A percentile compares a stretch with the other conserved stretches of the same genome.
These are phyloP conservation scores for Hemicentrotus pulcherrimus DNA, from an alignment of 35 echinoderm and acorn worm species.

Conservation along the genomic window DNA sequence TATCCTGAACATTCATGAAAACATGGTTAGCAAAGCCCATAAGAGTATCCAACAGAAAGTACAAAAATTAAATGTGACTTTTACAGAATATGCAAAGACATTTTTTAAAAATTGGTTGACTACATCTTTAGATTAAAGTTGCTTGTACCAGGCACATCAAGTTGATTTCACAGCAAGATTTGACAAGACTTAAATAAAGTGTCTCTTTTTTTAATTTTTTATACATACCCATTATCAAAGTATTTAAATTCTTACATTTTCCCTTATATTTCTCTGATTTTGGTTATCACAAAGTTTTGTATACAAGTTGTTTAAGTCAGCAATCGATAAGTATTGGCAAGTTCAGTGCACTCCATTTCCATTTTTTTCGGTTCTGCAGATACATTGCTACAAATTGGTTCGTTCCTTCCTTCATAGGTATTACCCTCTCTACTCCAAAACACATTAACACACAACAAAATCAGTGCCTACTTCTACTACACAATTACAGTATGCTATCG, in stretches of 20 bases:
- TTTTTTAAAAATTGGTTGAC: neutral
- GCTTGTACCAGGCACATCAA: slow-evolving; percentile 32
- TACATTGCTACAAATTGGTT: neutral
- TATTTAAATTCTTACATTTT: neutral
- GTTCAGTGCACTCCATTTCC: neutral
- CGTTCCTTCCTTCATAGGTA: neutral
- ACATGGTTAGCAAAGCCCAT: neutral
- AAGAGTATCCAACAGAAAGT: neutral
- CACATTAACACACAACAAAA: neutral
- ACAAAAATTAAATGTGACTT: slow-evolving; percentile 2
- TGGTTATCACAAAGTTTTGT: slow-evolving; percentile 11
- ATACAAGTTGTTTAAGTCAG: slow-evolving; percentile 14
- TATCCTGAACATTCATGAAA: neutral
- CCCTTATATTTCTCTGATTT: neutral
- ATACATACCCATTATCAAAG: neutral
- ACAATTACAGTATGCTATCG: neutral
- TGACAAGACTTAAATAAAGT: neutral
- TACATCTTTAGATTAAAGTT: neutral
- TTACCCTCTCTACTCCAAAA: neutral
- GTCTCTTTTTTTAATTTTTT: neutral
- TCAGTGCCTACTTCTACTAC: neutral
- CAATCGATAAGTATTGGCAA: neutral
- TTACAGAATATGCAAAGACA: neutral
- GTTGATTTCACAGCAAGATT: slow-evolving; percentile 38
- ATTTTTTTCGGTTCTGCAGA: neutral